Base-by-base conservation (phyloP, 1,140 invertebrate genomes). In the Achroia grisella region DNA sequence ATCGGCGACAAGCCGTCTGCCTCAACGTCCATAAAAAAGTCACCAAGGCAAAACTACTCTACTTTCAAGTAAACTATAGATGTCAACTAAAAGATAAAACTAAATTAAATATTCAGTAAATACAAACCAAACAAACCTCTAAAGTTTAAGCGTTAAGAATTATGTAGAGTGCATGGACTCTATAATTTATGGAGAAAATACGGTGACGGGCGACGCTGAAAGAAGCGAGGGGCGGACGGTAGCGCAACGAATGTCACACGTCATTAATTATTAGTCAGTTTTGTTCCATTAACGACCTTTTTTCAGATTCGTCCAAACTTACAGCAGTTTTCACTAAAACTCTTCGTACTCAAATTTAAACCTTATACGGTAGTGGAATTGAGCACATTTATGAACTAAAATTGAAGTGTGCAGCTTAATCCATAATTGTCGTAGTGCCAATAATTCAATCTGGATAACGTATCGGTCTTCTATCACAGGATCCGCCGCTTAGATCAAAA, bases 181-280 rank as follows among this genome's bases (percentile, higher is more conserved):
- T 39, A 32, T 9, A 39, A 28, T 14, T 44, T 40, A 48, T 42
- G 13, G 41, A 42, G 31, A 33, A 41, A 11, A 23, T 17, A 11
- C 10, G 44, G 35, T 28, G 39, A 28, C 37, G 17, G 17, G 17
- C 17, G 17, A 23, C 2, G 17, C 17, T 23, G 17, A 35, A 35
- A 8, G 35, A 15, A 52, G 41, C 36, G 41, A 62, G 46, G 64
- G 71, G 68, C 67, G 66, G 67, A 58, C 66, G 67, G 69, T 71
- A 77, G 71, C 66, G 62, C 59, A 70, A 71, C 52, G 51, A 62
- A 71, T 80, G 67, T 77, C 71, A 71, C 70, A 68, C 56, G 42
- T 73, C 67, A 75, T 79, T 77, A 75, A 80, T 77, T 64, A 72
- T 23, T 23, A 23, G 17, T 23, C 17, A 23, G 2, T 23, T 23